Evolutionary conservation across 2,797 vertebrate species (phyloP).

Genomic region (Onychomys arenicola): DNA sequence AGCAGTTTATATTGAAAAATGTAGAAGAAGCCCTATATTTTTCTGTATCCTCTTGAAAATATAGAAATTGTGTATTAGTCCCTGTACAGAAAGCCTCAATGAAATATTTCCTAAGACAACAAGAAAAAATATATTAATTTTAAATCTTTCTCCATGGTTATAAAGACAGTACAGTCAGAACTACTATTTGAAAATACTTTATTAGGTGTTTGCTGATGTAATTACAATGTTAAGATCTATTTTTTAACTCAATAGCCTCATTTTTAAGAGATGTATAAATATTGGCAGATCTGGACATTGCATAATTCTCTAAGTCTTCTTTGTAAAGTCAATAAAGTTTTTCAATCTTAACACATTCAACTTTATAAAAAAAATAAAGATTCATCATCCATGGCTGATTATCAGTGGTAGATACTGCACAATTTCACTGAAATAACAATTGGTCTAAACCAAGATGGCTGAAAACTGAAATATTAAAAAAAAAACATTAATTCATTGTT

Average conservation of each 20-base stretch:
- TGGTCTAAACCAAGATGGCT: not conserved
- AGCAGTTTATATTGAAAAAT: not conserved
- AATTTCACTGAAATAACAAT: constrained; percentile 15
- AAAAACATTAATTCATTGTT: not conserved
- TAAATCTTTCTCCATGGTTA: not conserved
- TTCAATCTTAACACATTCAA: not conserved
- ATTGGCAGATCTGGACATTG: not conserved
- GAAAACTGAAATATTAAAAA: not conserved
- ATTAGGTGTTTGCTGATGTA: constrained; percentile 22
- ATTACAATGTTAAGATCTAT: constrained; percentile 43
- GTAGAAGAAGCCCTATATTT: not conserved
- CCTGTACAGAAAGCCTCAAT: not conserved
- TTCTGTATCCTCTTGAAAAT: not conserved
- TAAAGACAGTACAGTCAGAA: not conserved
- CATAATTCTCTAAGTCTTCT: not conserved
- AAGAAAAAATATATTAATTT: not conserved
- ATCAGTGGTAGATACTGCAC: not conserved
- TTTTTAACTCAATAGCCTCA: constrained; percentile 13
- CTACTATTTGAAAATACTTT: constrained; percentile 49
- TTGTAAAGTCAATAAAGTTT: not conserved
- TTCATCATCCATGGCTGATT: not conserved
- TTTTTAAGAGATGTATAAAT: constrained; percentile 52
- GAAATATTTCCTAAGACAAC: not conserved
- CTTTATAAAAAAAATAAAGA: constrained; percentile 33
- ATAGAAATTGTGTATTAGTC: not conserved